Percentiles rank a stretch among this genome's conserved stretches.
phyloP scores from a whole-genome alignment of 2,797 vertebrate species.

The Poliocrania exsul region DNA sequence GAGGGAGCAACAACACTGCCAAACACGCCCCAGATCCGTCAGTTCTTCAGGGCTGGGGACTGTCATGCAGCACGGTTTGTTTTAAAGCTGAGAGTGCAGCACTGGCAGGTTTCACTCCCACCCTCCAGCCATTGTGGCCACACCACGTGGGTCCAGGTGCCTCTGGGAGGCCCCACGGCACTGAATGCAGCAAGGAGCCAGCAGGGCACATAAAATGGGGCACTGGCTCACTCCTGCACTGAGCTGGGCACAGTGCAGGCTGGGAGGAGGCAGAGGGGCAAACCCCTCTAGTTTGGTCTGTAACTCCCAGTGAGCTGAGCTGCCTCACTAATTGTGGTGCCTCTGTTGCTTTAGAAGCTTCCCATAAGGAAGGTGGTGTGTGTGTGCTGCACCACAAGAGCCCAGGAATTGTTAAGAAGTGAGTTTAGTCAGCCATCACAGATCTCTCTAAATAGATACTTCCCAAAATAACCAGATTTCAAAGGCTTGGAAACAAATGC shows the following conservation, averaged over 20 bases:
- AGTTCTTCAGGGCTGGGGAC: not conserved
- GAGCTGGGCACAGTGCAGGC: not conserved
- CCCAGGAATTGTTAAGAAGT: not conserved
- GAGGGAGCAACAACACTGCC: not conserved
- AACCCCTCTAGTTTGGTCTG: not conserved
- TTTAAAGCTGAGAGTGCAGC: not conserved
- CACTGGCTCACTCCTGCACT: accelerated
- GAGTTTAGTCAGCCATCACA: not conserved
- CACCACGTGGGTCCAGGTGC: accelerated
- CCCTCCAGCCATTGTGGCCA: no score
- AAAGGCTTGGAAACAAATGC: not conserved
- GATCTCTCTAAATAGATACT: not conserved
- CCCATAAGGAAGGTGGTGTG: not conserved
- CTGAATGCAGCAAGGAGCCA: not conserved
- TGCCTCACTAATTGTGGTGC: not conserved
- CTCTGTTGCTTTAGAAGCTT: not conserved
- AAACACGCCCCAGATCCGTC: not conserved
- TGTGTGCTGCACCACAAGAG: not conserved
- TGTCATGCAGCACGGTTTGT: not conserved
- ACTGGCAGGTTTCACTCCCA: not conserved
- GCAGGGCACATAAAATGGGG: not conserved
- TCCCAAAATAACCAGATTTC: not conserved
- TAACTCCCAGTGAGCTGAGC: not conserved
- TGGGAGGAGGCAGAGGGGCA: not conserved
- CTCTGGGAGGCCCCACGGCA: not conserved